Evolutionary conservation across 2,797 vertebrate species (phyloP).

Genomic region (Spondyliosoma cantharus): DNA sequence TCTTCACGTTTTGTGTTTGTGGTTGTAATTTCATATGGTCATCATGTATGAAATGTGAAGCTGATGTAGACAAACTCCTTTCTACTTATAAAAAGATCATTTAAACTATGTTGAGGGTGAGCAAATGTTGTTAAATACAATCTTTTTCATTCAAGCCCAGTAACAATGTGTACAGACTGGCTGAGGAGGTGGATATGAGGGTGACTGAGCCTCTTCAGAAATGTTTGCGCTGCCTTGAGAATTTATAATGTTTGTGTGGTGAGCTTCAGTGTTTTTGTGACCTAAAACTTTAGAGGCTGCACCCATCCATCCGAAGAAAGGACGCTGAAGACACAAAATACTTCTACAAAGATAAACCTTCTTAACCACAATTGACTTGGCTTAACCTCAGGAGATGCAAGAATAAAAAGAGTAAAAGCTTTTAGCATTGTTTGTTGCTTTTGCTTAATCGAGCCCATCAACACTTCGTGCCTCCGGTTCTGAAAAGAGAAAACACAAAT

Average conservation of each 20-base stretch:
- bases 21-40: background rate
- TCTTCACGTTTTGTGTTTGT: no score
- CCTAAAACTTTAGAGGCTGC: background rate
- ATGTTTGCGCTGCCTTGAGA: background rate
- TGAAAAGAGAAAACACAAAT: background rate
- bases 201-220: conserved; percentile 5
- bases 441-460: background rate
- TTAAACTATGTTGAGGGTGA: background rate
- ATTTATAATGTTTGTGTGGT: conserved; percentile 5
- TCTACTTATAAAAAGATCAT: background rate
- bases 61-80: background rate
- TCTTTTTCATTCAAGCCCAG: background rate
- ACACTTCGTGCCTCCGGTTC: background rate
- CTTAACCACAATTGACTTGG: background rate
- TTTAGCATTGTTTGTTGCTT: background rate
- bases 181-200: background rate
- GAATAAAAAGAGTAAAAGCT: background rate
- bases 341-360: background rate
- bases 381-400: background rate
- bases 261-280: conserved; percentile 5
- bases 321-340: background rate
- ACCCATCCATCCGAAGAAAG: conserved; percentile 1
- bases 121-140: background rate
- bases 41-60: background rate
- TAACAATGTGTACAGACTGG: background rate